Evolutionary conservation across 2,113 vertebrate genomes (phyloP).

Genomic region (Lathamus discolor): DNA sequence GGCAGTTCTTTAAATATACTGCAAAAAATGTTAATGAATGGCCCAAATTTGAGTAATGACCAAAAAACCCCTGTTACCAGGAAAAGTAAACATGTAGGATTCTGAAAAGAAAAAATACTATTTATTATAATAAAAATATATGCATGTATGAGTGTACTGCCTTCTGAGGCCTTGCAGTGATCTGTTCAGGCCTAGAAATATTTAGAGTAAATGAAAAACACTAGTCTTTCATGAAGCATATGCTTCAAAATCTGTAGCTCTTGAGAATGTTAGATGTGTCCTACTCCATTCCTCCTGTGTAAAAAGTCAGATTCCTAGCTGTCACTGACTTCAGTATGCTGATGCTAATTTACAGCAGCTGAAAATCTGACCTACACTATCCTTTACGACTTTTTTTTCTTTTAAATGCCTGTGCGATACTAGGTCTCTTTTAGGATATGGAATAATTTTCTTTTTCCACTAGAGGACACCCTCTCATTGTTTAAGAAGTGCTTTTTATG

Average conservation of each 20-base stretch:
- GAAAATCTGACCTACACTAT: neutral
- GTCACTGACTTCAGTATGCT: neutral
- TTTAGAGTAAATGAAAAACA: neutral
- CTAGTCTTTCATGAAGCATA: neutral
- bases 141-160: neutral
- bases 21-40: neutral
- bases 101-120: neutral
- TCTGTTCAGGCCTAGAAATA: neutral
- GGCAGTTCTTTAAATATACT: neutral
- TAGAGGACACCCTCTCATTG: constrained; percentile 65
- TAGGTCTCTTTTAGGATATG: neutral
- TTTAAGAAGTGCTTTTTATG: neutral
- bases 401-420: neutral
- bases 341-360: neutral
- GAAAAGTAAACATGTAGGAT: neutral
- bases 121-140: neutral
- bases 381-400: neutral
- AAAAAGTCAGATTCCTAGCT: neutral
- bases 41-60: neutral
- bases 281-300: neutral
- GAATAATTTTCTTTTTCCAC: constrained; percentile 11
- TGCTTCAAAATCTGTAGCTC: neutral
- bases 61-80: neutral
- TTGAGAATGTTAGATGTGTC: neutral
- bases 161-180: neutral